Conservation (phyloP, 1,140 invertebrate genomes). For the Zaprionus tsacasi region DNA sequence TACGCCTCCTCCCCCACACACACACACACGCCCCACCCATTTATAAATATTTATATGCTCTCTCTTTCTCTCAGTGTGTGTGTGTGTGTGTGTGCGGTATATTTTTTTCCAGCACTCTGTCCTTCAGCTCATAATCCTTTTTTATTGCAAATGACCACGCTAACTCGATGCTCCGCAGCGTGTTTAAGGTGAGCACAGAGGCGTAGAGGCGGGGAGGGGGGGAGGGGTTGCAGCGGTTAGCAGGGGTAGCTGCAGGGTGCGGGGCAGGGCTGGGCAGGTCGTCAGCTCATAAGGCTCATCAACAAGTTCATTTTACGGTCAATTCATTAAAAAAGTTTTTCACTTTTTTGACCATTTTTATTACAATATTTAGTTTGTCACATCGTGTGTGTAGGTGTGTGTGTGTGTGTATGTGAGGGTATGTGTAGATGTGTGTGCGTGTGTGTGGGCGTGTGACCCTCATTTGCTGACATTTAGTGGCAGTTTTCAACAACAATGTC, state of each 20-base stretch:
- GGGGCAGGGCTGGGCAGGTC: slow-evolving; percentile 32
- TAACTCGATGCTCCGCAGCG: slow-evolving; percentile 61
- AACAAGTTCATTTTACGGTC: slow-evolving; percentile 84
- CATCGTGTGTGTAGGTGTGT: slow-evolving; percentile 26
- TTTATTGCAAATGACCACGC: slow-evolving; percentile 82
- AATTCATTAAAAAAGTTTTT: slow-evolving; percentile 81
- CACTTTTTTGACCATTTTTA: slow-evolving; percentile 55
- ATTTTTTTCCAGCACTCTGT: slow-evolving; percentile 56
- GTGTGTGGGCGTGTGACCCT: slow-evolving; percentile 63
- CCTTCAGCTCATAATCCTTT: slow-evolving; percentile 79
- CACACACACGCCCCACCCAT: slow-evolving; percentile 20
- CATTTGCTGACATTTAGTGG: slow-evolving; percentile 81
- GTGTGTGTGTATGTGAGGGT: slow-evolving; percentile 7
- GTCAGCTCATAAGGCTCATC: slow-evolving; percentile 79
- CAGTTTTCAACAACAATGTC: slow-evolving; percentile 56
- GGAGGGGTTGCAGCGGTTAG: too few relatives aligned
- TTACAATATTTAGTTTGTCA: slow-evolving; percentile 61
- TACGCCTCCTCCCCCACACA: background rate
- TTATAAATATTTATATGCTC: slow-evolving; percentile 76
- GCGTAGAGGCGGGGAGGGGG: too few relatives aligned
- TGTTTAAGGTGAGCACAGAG: slow-evolving; percentile 21
- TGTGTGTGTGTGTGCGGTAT: slow-evolving; percentile 13
- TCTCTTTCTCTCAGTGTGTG: slow-evolving; percentile 5
- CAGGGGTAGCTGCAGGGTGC: too few relatives aligned
- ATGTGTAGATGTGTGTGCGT: slow-evolving; percentile 14